phyloP scores from a whole-genome alignment of 2,888 invertebrate species.

The Sceliomorpha sp. region DNA sequence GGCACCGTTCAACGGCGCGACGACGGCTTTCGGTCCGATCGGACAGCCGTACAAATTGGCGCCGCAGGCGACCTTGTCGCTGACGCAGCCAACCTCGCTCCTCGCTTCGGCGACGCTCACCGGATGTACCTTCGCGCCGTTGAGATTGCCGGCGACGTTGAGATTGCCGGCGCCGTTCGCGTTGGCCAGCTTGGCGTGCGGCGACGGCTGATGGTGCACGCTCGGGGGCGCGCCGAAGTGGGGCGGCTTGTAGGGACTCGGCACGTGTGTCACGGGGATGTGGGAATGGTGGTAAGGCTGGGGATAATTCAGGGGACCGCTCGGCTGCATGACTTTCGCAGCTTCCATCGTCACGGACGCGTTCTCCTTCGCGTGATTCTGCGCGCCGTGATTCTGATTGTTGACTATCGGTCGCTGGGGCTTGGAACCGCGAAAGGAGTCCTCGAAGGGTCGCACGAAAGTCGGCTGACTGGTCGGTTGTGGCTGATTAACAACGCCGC shows the following conservation, averaged over 20 bases:
- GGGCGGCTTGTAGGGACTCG: constrained; percentile 69
- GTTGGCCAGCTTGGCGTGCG: constrained; percentile 24
- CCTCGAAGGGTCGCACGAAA: constrained; percentile 78
- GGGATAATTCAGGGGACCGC: constrained; percentile 61
- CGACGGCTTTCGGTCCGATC: constrained; percentile 16
- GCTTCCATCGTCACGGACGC: constrained; percentile 34
- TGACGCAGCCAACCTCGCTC: constrained; percentile 46
- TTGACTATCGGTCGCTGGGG: constrained; percentile 66
- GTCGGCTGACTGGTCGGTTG: constrained; percentile 65
- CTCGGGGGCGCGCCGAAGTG: constrained; percentile 60
- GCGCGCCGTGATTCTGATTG: constrained; percentile 69
- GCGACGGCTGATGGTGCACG: constrained; percentile 34
- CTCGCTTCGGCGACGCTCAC: constrained; percentile 29
- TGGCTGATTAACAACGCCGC: constrained; percentile 41
- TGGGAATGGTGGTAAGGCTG: constrained; percentile 71
- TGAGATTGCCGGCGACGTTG: constrained; percentile 26
- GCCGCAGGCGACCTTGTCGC: constrained; percentile 53
- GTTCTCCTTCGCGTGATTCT: constrained; percentile 59
- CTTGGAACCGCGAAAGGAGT: constrained; percentile 73
- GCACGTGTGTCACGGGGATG: constrained; percentile 69
- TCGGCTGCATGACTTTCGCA: constrained; percentile 51
- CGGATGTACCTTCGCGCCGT: constrained; percentile 29
- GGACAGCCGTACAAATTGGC: constrained; percentile 57
- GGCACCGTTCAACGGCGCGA: constrained; percentile 8
- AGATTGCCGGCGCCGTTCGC: constrained; percentile 14